These are phyloP conservation scores for Coremacera marginata DNA, from an alignment of 2,888 invertebrate genomes.

Conservation along the genomic window DNA sequence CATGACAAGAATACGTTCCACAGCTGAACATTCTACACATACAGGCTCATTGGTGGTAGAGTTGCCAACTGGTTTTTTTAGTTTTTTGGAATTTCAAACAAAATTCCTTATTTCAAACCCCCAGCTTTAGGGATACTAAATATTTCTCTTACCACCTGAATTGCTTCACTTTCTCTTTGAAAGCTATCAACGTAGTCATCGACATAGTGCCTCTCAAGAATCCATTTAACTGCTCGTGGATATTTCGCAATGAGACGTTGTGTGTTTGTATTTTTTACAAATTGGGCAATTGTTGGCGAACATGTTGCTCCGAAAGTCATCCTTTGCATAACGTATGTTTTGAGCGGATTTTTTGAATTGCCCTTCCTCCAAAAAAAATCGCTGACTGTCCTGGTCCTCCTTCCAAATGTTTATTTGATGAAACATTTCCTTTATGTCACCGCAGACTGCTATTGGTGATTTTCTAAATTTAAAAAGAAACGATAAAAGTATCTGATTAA, in stretches of 20 bases:
- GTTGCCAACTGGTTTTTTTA: neutral
- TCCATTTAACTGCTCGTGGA: conserved; percentile 47
- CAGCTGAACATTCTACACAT: neutral
- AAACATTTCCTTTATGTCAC: neutral
- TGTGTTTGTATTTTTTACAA: conserved; percentile 54
- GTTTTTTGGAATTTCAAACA: neutral
- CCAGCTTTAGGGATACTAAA: conserved; percentile 12
- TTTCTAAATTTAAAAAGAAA: conserved; percentile 39
- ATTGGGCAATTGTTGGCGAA: conserved; percentile 45
- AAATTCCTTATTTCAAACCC: conserved; percentile 18
- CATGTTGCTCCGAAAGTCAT: conserved; percentile 42
- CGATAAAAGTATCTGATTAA: conserved; percentile 23
- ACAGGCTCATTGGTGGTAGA: neutral
- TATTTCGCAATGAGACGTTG: conserved; percentile 35
- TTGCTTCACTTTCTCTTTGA: conserved; percentile 24
- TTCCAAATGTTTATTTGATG: conserved; percentile 17
- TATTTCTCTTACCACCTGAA: conserved; percentile 12
- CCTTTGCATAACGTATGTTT: conserved; percentile 39
- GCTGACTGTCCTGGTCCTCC: conserved; percentile 38
- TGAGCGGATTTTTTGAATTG: neutral
- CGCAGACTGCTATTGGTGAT: conserved; percentile 35
- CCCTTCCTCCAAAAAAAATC: conserved; percentile 41
- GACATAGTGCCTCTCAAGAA: conserved; percentile 38
- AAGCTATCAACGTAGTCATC: conserved; percentile 38
- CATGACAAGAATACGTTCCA: conserved; percentile 36